phyloP scores from a whole-genome alignment of 2,797 vertebrate genomes.

The Malurus splendens region DNA sequence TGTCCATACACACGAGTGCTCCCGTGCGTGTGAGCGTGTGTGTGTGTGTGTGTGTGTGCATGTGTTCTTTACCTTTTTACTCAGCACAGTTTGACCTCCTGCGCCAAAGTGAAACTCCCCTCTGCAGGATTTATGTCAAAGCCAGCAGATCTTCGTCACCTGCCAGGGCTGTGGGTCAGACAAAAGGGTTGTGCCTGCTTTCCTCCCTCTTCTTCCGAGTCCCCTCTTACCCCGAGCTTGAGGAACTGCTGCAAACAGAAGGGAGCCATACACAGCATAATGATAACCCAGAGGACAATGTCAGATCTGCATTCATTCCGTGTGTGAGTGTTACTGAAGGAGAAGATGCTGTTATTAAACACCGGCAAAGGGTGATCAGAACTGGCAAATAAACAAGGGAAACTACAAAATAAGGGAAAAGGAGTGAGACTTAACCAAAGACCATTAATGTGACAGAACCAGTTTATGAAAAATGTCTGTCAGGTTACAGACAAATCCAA shows the following conservation, averaged over 20 bases:
- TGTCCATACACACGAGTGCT: fast-evolving
- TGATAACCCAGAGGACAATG: not conserved
- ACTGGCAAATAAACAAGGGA: not conserved
- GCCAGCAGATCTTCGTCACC: not conserved
- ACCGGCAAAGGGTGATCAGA: not conserved
- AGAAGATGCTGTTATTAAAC: not conserved
- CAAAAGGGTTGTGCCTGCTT: not conserved
- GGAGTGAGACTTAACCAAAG: not conserved
- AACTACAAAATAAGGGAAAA: not conserved
- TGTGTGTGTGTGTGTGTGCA: too few relatives aligned
- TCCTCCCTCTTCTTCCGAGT: not conserved
- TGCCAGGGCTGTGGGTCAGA: not conserved
- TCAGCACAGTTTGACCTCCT: fast-evolving
- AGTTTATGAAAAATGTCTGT: not conserved
- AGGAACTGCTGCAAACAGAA: not conserved
- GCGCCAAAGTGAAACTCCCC: fast-evolving
- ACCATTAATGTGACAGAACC: not conserved
- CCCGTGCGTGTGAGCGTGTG: fast-evolving
- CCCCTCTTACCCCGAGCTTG: not conserved
- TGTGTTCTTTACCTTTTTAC: not conserved
- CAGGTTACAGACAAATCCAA: not conserved
- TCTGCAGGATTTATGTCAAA: not conserved
- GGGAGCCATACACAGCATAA: not conserved
- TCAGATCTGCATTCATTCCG: not conserved
- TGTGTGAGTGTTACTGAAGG: not conserved